Percentiles rank a stretch among this genome's conserved stretches.
phyloP scores from a whole-genome alignment of 2,113 vertebrate genomes.

The Chionodraco myersi region DNA sequence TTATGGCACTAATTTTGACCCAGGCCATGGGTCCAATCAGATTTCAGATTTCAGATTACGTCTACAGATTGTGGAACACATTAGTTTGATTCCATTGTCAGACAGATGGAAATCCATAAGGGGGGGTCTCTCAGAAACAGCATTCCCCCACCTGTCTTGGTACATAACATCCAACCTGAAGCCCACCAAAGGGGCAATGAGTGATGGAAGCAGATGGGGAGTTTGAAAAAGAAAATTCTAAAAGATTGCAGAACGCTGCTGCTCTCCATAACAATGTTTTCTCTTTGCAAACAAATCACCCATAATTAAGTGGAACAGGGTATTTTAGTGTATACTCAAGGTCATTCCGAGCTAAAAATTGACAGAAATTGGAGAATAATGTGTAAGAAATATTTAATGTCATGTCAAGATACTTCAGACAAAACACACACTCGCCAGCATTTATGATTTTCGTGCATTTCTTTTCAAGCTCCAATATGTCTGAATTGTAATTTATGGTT shows the following conservation, averaged over 20 bases:
- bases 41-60: constrained; percentile 17
- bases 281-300: background rate
- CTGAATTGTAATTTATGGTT: background rate
- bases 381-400: too few species aligned
- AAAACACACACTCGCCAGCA: too few species aligned
- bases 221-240: background rate
- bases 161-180: constrained; percentile 58
- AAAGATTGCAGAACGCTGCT: background rate
- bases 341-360: background rate
- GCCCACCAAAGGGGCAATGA: constrained; percentile 41
- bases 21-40: background rate
- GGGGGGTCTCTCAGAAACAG: constrained; percentile 44
- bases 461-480: too few species aligned
- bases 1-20: constrained; percentile 9
- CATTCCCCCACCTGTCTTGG: constrained; percentile 12
- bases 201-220: constrained; percentile 26
- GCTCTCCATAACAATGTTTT: background rate
- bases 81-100: constrained; percentile 20
- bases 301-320: background rate
- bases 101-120: constrained; percentile 68
- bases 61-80: constrained; percentile 32
- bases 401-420: too few species aligned
- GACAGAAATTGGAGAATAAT: too few species aligned
- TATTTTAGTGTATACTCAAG: background rate
- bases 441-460: too few species aligned